Evolutionary conservation across 1,140 invertebrate species (phyloP).

Genomic region (Limonius californicus): DNA sequence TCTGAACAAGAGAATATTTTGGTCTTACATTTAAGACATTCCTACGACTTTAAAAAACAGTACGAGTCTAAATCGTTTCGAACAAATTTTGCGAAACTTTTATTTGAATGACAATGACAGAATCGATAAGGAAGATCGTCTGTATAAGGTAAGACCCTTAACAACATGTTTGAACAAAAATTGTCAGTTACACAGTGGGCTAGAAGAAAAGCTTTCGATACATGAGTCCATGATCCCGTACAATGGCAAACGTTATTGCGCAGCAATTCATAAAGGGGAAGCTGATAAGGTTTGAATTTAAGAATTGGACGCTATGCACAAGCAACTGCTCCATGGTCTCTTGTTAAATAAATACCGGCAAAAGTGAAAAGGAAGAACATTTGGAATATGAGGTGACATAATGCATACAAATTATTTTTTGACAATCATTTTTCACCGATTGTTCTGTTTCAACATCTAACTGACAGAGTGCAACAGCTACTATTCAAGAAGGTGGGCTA

Average conservation of each 20-base stretch:
- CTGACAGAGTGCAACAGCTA: no score
- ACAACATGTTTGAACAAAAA: constrained; percentile 23
- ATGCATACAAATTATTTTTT: no score
- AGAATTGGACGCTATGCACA: constrained; percentile 31
- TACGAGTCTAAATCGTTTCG: constrained; percentile 30
- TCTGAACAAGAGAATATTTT: constrained; percentile 28
- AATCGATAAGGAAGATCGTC: background rate
- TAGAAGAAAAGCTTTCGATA: constrained; percentile 10
- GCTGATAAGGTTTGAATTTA: constrained; percentile 30
- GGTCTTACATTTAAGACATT: constrained; percentile 24
- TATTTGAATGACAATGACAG: constrained; percentile 28
- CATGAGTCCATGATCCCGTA: constrained; percentile 18
- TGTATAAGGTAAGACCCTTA: constrained; percentile 28
- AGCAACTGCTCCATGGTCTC: no score
- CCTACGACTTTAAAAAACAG: constrained; percentile 27
- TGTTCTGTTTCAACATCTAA: no score
- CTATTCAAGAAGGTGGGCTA: no score
- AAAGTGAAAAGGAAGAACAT: no score
- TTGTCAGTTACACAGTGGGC: constrained; percentile 21
- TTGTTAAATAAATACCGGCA: no score
- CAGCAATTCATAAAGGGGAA: constrained; percentile 31
- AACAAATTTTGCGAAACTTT: constrained; percentile 25
- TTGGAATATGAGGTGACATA: no score
- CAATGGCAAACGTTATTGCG: constrained; percentile 29
- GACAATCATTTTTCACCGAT: no score